phyloP scores from a whole-genome alignment of 2,113 vertebrate genomes.

The Lampris megalopsis region DNA sequence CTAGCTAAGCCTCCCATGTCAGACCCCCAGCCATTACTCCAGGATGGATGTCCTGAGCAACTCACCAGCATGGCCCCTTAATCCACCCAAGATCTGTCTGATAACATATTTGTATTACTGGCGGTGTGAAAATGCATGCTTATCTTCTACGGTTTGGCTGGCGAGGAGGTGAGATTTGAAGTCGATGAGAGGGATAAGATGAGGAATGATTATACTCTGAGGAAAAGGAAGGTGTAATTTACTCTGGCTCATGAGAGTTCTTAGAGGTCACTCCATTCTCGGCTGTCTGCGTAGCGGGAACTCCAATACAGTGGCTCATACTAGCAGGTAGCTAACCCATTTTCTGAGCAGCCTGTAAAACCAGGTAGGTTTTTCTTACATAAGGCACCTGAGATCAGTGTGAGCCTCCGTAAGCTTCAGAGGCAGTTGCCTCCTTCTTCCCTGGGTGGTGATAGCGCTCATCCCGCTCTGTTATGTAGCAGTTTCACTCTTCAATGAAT shows the following conservation, averaged over 20 bases:
- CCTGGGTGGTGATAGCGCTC: too few relatives aligned
- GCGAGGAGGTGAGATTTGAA: constrained; percentile 23
- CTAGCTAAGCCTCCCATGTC: neutral
- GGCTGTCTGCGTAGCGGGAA: neutral
- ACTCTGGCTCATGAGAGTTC: neutral
- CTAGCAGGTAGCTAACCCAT: neutral
- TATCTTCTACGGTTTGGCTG: constrained; percentile 38
- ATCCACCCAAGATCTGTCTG: constrained; percentile 15
- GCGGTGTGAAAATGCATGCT: constrained; percentile 21
- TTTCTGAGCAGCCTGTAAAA: neutral
- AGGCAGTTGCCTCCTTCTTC: too few relatives aligned
- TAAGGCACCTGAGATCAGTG: neutral
- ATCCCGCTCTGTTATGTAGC: constrained; percentile 7
- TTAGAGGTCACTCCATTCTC: constrained; percentile 3
- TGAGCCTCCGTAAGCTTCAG: neutral
- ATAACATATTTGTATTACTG: constrained; percentile 16
- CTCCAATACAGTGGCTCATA: neutral
- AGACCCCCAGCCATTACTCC: constrained; percentile 18
- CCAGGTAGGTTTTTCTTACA: neutral
- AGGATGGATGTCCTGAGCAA: constrained; percentile 9
- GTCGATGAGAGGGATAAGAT: constrained; percentile 50
- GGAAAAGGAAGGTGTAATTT: constrained; percentile 36
- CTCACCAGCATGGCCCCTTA: constrained; percentile 21
- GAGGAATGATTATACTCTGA: constrained; percentile 42
- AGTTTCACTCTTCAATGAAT: constrained; percentile 15